These are phyloP conservation scores for Exaiptasia diaphana DNA, from an alignment of 64 coral and sea anemone genomes.

Conservation along the genomic window DNA sequence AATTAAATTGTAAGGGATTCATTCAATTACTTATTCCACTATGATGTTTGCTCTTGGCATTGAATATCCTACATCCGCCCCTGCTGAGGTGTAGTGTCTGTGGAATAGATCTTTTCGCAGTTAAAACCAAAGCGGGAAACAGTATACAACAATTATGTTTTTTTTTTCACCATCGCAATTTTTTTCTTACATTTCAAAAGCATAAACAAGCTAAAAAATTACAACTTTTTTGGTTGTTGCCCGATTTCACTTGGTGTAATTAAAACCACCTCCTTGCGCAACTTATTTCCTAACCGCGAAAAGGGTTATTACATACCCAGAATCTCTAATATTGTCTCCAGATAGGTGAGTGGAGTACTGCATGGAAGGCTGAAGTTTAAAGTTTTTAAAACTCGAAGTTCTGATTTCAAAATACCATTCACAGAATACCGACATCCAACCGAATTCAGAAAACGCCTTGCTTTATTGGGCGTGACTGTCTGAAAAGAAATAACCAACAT, in stretches of 20 bases:
- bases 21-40: too few species aligned
- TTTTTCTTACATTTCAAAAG: too few species aligned
- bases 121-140: too few species aligned
- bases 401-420: conserved; percentile 92
- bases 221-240: too few species aligned
- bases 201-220: too few species aligned
- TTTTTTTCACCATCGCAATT: too few species aligned
- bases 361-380: conserved; percentile 73
- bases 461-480: conserved; percentile 86
- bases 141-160: too few species aligned
- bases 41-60: too few species aligned
- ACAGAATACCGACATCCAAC: conserved; percentile 77
- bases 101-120: neutral
- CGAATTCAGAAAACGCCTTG: conserved; percentile 79
- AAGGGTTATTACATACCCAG: conserved; percentile 74
- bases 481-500: conserved; percentile 6
- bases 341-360: conserved; percentile 73
- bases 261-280: too few species aligned
- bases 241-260: too few species aligned
- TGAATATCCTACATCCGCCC: neutral
- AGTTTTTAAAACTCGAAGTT: conserved; percentile 81
- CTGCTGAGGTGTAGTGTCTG: neutral
- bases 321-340: conserved; percentile 93
- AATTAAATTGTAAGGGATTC: too few species aligned
- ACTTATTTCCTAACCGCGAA: too few species aligned